Evolutionary conservation across 2,113 vertebrate species (phyloP), one percentile per base, ranked within the genome.

Genomic region (Antennarius striatus): DNA sequence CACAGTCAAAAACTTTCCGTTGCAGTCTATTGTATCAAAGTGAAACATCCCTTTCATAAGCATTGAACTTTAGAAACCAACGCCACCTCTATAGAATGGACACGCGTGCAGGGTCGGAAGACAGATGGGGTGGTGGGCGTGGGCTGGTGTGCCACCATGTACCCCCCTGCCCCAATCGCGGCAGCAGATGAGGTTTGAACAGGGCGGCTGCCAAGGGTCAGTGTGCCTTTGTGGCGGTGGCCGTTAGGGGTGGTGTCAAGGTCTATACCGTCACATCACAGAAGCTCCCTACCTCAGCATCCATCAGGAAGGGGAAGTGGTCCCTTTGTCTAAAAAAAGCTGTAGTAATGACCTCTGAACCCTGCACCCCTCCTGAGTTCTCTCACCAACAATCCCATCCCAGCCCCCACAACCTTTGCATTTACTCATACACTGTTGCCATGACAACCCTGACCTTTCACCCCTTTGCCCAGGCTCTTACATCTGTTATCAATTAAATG

Each of bases 401-500:
- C 80, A 84, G 73, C 82, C 87, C 85, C 86, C 81, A 75, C 56
- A 74, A 68, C 81, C 49, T 78, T 85, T 75, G 66, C 86, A 85
- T 84, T 80, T 77, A 84, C 83, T 84, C 82, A 80, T 88, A 91
- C 85, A 87, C 56, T 15, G 91, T 91, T 92, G 77, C 89, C 87
- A 91, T 91, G 90, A 85, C 91, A 88, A 92, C 90, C 60, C 74
- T 90, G 91, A 95, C 90, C 90, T 87, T 89, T 90, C 75, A 90
- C 92, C 94, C 86, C 92, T 87, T 89, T 76, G 81, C 77, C 62
- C 45, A 54, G 86, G 82, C 84, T 87, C 73, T 88, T 91, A 93
- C 94, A 95, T 93, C 95, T 95, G 94, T 93, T 93, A 85, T 92
- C 93, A 92, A 91, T 94, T 94, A 93, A 89, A 91, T 52, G 15